phyloP scores from a whole-genome alignment of 2,113 vertebrate species.

The Eolophus roseicapilla region DNA sequence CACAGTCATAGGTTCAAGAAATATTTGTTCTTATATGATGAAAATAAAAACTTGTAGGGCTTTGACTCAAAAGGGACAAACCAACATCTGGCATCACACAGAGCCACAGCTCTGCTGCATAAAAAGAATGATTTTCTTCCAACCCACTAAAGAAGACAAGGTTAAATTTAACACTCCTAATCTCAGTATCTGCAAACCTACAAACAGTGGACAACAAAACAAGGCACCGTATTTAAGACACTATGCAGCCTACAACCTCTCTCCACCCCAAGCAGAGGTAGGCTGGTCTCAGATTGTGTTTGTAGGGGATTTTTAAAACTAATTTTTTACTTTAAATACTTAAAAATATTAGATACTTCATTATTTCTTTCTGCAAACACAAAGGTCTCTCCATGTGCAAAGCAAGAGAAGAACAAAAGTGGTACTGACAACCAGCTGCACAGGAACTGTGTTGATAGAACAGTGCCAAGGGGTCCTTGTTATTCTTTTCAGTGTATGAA shows the following conservation, averaged over 20 bases:
- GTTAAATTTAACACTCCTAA: background rate
- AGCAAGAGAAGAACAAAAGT: background rate
- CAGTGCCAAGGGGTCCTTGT: background rate
- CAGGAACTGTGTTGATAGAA: background rate
- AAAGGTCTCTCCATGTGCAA: background rate
- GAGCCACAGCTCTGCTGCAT: background rate
- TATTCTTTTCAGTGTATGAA: background rate
- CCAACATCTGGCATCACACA: background rate
- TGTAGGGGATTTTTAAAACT: background rate
- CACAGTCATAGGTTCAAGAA: background rate
- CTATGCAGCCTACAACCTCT: background rate
- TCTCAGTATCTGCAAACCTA: background rate
- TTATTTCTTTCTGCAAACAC: background rate
- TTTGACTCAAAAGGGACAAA: background rate
- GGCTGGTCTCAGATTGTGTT: background rate
- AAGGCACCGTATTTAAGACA: background rate
- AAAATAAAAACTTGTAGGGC: background rate
- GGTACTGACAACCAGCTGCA: background rate
- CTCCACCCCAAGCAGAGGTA: background rate
- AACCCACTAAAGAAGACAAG: background rate
- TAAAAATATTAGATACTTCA: background rate
- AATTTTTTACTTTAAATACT: background rate
- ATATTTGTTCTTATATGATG: background rate
- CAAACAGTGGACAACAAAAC: background rate
- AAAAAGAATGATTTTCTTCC: background rate